Base-by-base conservation (phyloP, 2,113 vertebrate species). In the Plotosus lineatus region DNA sequence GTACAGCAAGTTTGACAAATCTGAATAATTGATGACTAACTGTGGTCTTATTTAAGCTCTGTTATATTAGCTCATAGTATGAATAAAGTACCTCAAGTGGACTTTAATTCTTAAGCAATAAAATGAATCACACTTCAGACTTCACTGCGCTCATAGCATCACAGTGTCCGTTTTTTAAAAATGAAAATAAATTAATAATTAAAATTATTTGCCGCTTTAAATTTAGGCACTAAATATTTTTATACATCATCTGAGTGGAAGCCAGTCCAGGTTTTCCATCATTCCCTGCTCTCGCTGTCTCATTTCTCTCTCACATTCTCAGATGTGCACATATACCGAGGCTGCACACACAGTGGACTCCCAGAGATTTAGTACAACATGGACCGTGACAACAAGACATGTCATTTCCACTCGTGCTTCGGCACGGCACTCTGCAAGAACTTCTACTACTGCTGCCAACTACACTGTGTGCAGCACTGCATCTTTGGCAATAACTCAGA, bases 361-460 rank as follows among this genome's bases (percentile, higher is more conserved):
- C 86, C 87, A 56, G 88, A 90, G 88, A 86, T 90, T 89, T 91
- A 89, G 82, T 87, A 89, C 89, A 89, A 90, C 90, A 87, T 77
- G 89, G 88, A 91, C 91, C 89, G 90, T 91, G 91, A 91, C 92
- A 93, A 92, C 92, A 92, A 83, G 86, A 90, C 91, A 90, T 92
- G 92, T 93, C 90, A 91, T 93, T 92, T 94, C 93, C 91, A 89
- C 90, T 92, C 89, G 92, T 89, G 80, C 92, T 92, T 93, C 89
- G 85, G 89, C 80, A 89, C 88, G 88, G 89, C 91, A 91, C 82
- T 87, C 93, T 90, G 92, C 86, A 90, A 93, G 90, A 91, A 92
- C 91, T 93, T 94, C 91, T 90, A 88, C 88, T 84, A 87, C 87
- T 81, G 73, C 85, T 91, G 92, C 91, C 91, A 93, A 90, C 90